A percentile compares a stretch with the other conserved stretches of the same genome.
Conservation (phyloP, 1,140 invertebrate species). For the Bradysia coprophila region DNA sequence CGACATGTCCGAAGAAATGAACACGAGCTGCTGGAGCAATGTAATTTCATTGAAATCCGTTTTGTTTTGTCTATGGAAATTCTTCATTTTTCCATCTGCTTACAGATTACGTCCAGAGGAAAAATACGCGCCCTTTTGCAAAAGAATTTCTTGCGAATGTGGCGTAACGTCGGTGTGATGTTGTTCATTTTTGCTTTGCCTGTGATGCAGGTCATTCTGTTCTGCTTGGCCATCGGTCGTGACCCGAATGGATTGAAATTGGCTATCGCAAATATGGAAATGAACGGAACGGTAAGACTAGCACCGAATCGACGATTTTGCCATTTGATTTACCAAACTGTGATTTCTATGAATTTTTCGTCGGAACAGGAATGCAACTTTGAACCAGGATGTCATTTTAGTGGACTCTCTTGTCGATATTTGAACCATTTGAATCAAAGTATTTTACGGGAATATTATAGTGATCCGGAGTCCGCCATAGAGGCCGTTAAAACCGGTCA, state of each 20-base stretch:
- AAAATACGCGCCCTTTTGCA: constrained; percentile 65
- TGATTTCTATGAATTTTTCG: background rate
- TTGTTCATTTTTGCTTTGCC: constrained; percentile 83
- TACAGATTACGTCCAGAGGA: constrained; percentile 36
- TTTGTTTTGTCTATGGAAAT: background rate
- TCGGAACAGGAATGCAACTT: constrained; percentile 21
- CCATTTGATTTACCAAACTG: background rate
- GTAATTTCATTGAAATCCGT: constrained; percentile 15
- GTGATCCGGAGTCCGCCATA: constrained; percentile 41
- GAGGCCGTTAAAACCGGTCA: constrained; percentile 50
- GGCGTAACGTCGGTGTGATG: constrained; percentile 82
- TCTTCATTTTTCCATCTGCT: background rate
- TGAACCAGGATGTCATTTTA: constrained; percentile 41
- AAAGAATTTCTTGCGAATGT: constrained; percentile 87
- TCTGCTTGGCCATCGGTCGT: constrained; percentile 84
- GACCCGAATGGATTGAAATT: constrained; percentile 70
- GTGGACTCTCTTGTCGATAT: constrained; percentile 56
- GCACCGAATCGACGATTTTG: background rate
- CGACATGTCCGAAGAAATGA: constrained; percentile 1
- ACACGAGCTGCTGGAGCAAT: constrained; percentile 24
- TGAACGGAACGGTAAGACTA: constrained; percentile 32
- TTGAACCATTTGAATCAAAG: constrained; percentile 43
- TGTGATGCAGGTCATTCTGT: constrained; percentile 85
- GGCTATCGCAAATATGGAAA: constrained; percentile 73
- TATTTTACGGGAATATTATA: constrained; percentile 50